Percentiles rank a stretch among this genome's conserved stretches.
These are phyloP conservation scores for Scaeva pyrastri DNA, from an alignment of 2,888 invertebrate species.

Conservation along the genomic window DNA sequence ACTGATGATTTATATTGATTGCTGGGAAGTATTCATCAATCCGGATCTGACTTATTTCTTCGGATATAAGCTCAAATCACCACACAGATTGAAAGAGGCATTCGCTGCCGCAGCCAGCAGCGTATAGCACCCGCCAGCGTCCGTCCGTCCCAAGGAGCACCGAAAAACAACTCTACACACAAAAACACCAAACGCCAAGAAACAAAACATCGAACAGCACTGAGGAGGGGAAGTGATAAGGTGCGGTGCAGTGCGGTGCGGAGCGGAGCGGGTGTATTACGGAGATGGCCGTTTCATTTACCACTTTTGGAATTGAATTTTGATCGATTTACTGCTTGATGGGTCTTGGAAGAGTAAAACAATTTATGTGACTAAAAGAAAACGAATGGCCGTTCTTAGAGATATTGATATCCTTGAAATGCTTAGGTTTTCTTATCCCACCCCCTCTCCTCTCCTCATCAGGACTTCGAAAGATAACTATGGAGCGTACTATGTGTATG, in stretches of 20 bases:
- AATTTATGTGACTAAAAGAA: conserved; percentile 37
- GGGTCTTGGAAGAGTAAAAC: conserved; percentile 50
- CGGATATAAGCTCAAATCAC: conserved; percentile 66
- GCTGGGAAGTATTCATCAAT: conserved; percentile 62
- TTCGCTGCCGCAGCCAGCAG: not conserved
- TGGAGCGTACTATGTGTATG: too few relatives aligned
- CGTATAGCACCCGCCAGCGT: too few relatives aligned
- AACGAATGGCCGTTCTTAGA: conserved; percentile 7
- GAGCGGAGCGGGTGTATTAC: not conserved
- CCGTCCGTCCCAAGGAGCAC: not conserved
- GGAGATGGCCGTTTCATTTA: conserved; percentile 36
- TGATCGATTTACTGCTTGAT: conserved; percentile 71
- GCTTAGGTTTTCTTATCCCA: not conserved
- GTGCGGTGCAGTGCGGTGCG: not conserved
- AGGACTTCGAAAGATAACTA: too few relatives aligned
- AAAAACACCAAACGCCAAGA: not conserved
- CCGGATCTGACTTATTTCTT: conserved; percentile 26
- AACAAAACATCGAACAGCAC: too few relatives aligned
- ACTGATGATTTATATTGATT: conserved; percentile 70
- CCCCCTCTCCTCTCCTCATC: not conserved
- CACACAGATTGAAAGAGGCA: conserved; percentile 58
- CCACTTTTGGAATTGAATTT: conserved; percentile 73
- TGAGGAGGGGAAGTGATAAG: too few relatives aligned
- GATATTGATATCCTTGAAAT: conserved; percentile 36
- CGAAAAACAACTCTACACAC: not conserved